phyloP scores from a whole-genome alignment of 2,113 vertebrate genomes.

The Otus sunia region DNA sequence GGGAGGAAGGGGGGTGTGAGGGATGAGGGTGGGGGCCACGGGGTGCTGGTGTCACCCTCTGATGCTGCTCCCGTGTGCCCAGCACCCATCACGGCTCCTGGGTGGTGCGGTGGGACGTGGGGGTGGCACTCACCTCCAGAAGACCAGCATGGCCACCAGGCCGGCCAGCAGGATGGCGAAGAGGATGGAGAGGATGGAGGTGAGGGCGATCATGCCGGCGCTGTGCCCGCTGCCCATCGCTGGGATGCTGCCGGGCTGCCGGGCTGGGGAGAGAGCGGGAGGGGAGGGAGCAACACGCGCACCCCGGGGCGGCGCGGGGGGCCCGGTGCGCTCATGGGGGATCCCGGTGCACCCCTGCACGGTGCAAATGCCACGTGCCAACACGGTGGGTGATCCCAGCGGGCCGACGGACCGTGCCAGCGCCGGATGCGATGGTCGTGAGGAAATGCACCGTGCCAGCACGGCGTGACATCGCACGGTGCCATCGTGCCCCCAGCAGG shows the following conservation, averaged over 20 bases:
- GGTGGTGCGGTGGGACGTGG: accelerated
- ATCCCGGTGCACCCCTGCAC: not conserved
- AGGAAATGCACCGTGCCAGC: not conserved
- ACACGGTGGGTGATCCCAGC: too few species aligned
- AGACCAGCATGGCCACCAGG: slow-evolving; percentile 21
- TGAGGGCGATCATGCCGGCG: slow-evolving; percentile 57
- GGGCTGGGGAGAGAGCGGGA: slow-evolving; percentile 8
- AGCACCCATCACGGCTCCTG: not conserved
- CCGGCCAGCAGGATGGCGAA: slow-evolving; percentile 52
- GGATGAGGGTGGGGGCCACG: not conserved
- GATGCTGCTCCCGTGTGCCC: accelerated
- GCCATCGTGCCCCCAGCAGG: accelerated
- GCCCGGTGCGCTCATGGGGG: accelerated
- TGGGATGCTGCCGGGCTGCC: not conserved
- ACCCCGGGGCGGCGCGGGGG: accelerated
- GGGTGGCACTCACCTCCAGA: slow-evolving; percentile 17
- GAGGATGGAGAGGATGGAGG: slow-evolving; percentile 67
- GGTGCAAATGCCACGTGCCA: not conserved
- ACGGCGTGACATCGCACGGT: accelerated
- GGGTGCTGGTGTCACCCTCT: not conserved
- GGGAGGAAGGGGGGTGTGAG: not conserved
- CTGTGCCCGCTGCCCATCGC: not conserved
- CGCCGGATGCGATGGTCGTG: accelerated
- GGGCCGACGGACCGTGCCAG: not conserved
- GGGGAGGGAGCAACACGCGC: not conserved